Base-by-base conservation (phyloP, 2,888 invertebrate genomes). In the Ectropis crepuscularia region DNA sequence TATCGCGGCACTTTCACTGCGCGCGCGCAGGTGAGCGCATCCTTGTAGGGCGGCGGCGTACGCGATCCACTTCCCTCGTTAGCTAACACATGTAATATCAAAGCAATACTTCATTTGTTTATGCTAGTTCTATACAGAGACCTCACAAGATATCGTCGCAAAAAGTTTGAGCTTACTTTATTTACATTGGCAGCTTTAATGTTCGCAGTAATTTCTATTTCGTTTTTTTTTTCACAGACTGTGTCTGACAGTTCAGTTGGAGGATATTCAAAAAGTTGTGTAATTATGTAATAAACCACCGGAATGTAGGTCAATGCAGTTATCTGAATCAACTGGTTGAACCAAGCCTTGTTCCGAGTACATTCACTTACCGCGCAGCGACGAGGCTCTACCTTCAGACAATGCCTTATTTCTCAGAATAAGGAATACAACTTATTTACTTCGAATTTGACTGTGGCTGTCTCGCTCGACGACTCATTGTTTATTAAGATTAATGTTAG, bases 1-100 rank as follows among this genome's bases (percentile, higher is more conserved):
- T 76, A 77, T 74, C 68, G 78, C 74, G 77, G 78, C 85, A 90
- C 90, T 91, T 91, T 91, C 91, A 90, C 91, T 89, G 86, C 81
- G 72, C 70, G 72, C 70, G 67, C 70, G 75, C 73, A 65, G 73
- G 75, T 72, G 75, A 77, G 67, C 80, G 67, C 81, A 78, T 80
- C 82, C 81, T 81, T 81, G 75, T 81, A 81, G 80, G 81, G 81
- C 78, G 77, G 65, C 67, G 71, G 67, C 64, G 62, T 71, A 61
- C 61, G 67, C 67, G 72, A 48, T 70, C 71, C 58, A 70, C 67
- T 70, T 68, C 65, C 71, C 65, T 64, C 60, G 53, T 65, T 71
- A 64, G 37, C 16, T 55, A 67, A 57, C 53, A 60, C 61, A 50
- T 57, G 60, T 59, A 60, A 60, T 49, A 63, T 57, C 54, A 51